These are phyloP conservation scores for Ophion costatus DNA, from an alignment of 2,888 invertebrate species.

Conservation along the genomic window DNA sequence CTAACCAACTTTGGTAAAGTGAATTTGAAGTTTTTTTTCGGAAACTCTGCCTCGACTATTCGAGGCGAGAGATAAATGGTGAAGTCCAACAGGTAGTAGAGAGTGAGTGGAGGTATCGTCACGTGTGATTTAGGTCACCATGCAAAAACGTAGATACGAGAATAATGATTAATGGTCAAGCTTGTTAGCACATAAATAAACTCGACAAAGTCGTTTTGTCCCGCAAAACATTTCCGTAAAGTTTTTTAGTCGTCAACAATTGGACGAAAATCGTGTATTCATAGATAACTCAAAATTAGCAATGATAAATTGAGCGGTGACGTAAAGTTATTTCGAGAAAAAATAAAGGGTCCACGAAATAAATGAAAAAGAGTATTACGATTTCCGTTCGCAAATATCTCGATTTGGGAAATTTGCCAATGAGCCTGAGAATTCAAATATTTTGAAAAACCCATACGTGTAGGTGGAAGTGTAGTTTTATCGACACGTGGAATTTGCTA, in stretches of 20 bases:
- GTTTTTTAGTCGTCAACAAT: background rate
- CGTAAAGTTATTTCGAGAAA: too few species aligned
- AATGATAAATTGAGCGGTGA: too few species aligned
- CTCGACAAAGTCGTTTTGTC: slow-evolving; percentile 22
- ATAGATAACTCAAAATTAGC: background rate
- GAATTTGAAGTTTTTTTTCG: background rate
- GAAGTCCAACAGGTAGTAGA: background rate
- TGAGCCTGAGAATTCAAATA: too few species aligned
- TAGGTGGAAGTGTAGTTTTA: too few species aligned
- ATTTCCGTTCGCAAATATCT: too few species aligned
- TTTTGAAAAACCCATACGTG: too few species aligned
- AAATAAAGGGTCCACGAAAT: too few species aligned
- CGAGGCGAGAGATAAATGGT: background rate
- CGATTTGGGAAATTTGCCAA: too few species aligned
- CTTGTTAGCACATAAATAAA: slow-evolving; percentile 48
- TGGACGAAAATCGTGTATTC: background rate
- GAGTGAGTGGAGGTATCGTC: background rate
- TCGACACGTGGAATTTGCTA: too few species aligned
- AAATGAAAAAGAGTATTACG: too few species aligned
- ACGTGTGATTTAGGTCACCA: slow-evolving; percentile 3
- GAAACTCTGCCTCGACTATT: background rate
- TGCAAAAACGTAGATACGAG: background rate
- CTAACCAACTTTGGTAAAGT: background rate
- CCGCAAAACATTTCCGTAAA: slow-evolving; percentile 1
- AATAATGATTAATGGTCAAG: slow-evolving; percentile 48